These are phyloP conservation scores for Acrobasis consociella DNA, from an alignment of 2,888 invertebrate genomes.

Conservation along the genomic window DNA sequence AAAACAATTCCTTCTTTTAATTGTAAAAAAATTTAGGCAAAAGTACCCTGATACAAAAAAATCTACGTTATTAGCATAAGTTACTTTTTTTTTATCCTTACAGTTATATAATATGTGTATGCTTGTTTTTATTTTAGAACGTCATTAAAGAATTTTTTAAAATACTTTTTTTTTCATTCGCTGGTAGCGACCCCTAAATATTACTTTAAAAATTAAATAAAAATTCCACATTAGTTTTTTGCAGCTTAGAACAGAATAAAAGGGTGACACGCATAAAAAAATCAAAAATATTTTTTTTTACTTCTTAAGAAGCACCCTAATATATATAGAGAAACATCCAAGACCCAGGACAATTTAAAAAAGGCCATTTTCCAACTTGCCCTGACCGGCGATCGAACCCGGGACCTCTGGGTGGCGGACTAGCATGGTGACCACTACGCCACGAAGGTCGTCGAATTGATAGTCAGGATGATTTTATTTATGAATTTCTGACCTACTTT, in stretches of 20 bases:
- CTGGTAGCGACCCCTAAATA: too few relatives aligned
- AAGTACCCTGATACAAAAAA: slow-evolving; percentile 15
- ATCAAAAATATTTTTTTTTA: background rate
- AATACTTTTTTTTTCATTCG: slow-evolving; percentile 18
- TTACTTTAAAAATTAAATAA: too few relatives aligned
- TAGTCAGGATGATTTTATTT: too few relatives aligned
- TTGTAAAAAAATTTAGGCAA: slow-evolving; percentile 22
- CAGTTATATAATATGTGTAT: background rate
- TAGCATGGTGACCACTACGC: too few relatives aligned
- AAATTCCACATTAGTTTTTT: slow-evolving; percentile 3
- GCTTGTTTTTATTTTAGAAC: background rate
- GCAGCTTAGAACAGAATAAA: background rate
- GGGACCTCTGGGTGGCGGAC: too few relatives aligned
- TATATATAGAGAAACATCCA: too few relatives aligned
- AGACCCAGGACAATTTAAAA: too few relatives aligned
- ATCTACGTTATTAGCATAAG: slow-evolving; percentile 1
- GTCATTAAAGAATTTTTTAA: background rate
- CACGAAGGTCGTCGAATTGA: too few relatives aligned
- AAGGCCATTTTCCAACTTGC: too few relatives aligned
- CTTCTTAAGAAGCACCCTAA: slow-evolving; percentile 1
- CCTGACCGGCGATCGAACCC: too few relatives aligned
- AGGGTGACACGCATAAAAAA: background rate
- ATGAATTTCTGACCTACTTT: too few relatives aligned
- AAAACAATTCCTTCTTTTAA: slow-evolving; percentile 21
- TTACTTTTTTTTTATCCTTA: background rate